Base-by-base conservation (phyloP, 2,888 invertebrate species). In the Apantesis nais region DNA sequence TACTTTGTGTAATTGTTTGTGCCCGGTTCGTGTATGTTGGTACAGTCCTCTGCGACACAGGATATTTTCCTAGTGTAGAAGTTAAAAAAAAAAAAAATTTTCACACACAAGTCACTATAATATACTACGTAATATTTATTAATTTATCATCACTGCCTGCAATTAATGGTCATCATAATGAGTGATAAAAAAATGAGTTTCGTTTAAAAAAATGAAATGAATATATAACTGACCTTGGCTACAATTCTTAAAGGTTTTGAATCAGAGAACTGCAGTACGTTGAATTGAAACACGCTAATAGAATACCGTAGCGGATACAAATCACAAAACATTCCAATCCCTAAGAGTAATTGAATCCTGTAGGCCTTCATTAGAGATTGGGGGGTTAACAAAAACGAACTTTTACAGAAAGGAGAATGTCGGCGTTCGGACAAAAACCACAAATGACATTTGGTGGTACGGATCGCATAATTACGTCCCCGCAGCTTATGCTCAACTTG, bases 241-340 rank as follows among this genome's bases (percentile, higher is more conserved):
- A 78, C 70, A 77, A 78, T 79, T 80, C 79, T 84, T 83, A 77
- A 22, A 80, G 80, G 82, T 86, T 88, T 72, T 86, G 85, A 80
- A 85, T 78, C 82, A 83, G 85, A 88, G 85, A 80, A 82, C 80
- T 86, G 86, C 85, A 85, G 86, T 83, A 86, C 84, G 84, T 83
- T 85, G 88, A 89, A 90, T 88, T 82, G 89, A 87, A 86, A 81
- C 85, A 86, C 89, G 88, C 86, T 90, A 90, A 92, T 92, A 87
- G 90, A 90, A 92, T 92, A 89, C 87, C 88, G 88, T 86, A 86
- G 86, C 84, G 86, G 84, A 90, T 87, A 91, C 90, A 92, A 93
- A 93, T 93, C 92, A 92, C 92, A 91, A 92, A 93, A 91, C 93
- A 93, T 93, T 93, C 92, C 92, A 86, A 90, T 91, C 89, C 89